Evolutionary conservation across 2,113 vertebrate species (phyloP).

Genomic region (Gila orcuttii): DNA sequence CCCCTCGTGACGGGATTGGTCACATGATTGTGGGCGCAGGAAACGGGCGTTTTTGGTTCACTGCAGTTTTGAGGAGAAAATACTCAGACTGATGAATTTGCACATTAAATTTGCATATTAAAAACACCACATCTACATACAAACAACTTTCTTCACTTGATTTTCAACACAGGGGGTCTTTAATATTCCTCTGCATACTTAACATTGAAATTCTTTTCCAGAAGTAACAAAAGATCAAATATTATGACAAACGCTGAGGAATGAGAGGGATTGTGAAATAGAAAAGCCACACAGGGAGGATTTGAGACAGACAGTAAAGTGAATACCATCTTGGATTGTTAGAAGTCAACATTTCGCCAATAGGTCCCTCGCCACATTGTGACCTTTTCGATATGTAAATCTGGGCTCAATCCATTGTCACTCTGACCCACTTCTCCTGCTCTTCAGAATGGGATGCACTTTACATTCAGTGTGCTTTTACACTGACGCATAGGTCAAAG

Average conservation of each 20-base stretch:
- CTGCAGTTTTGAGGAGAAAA: too few relatives aligned
- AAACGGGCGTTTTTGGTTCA: too few relatives aligned
- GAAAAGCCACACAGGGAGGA: conserved; percentile 66
- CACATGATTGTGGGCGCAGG: too few relatives aligned
- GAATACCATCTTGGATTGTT: conserved; percentile 73
- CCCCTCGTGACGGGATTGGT: too few relatives aligned
- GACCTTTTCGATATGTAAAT: conserved; percentile 80
- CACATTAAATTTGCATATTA: too few relatives aligned
- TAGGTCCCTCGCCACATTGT: conserved; percentile 73
- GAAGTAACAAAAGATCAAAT: conserved; percentile 42
- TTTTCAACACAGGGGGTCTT: background rate
- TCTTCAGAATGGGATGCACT: conserved; percentile 58
- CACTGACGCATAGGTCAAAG: conserved; percentile 55
- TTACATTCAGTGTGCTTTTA: conserved; percentile 71
- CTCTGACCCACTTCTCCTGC: conserved; percentile 56
- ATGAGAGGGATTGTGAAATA: conserved; percentile 35
- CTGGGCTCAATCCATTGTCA: conserved; percentile 74
- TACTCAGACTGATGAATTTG: too few relatives aligned
- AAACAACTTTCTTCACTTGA: too few relatives aligned
- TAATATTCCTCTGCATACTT: background rate
- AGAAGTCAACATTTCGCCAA: conserved; percentile 74
- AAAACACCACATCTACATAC: too few relatives aligned
- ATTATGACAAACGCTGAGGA: background rate
- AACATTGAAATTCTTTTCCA: conserved; percentile 1
- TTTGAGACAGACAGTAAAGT: conserved; percentile 61